Base-by-base conservation (phyloP, 2,113 vertebrate species). In the Octodon degus region DNA sequence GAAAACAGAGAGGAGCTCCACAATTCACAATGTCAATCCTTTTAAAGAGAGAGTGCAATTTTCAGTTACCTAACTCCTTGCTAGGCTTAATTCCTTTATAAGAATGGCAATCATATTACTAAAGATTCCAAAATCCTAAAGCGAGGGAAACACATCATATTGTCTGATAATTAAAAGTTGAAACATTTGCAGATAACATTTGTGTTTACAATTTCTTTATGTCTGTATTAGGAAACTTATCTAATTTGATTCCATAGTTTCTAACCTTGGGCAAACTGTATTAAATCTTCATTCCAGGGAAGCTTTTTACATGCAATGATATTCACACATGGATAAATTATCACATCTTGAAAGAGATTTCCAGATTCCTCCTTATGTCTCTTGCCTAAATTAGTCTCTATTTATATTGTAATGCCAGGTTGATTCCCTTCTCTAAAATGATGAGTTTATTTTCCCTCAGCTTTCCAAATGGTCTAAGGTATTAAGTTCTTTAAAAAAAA, bases 1-100 rank as follows among this genome's bases (percentile, higher is more conserved):
- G 93, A 91, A 98, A 93, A 97, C 90, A 97, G 98, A 98, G 90
- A 90, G 65, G 63, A 79, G 65, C 95, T 93, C 97, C 96, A 89
- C 91, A 95, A 90, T 94, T 89, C 81, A 62, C 86, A 94, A 83
- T 87, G 95, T 91, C 92, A 92, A 89, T 97, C 92, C 95, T 97
- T 96, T 97, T 96, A 97, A 98, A 97, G 92, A 96, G 85, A 77
- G 81, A 97, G 83, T 55, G 20, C 62, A 81, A 63, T 96, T 97
- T 96, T 86, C 67, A 68, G 92, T 12, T 70, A 90, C 63, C 32
- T 25, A 86, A 91, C 85, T 79, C 82, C 55, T 86, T 86, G 55
- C 19, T 79, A 62, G 53, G 30, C 50, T 95, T 86, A 91, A 82
- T 90, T 53, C 86, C 27, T 37, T 37, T 72, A 25, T 32, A 62